These are phyloP conservation scores for Drosophila flavopinicola DNA, from an alignment of 2,888 invertebrate species.

Conservation along the genomic window DNA sequence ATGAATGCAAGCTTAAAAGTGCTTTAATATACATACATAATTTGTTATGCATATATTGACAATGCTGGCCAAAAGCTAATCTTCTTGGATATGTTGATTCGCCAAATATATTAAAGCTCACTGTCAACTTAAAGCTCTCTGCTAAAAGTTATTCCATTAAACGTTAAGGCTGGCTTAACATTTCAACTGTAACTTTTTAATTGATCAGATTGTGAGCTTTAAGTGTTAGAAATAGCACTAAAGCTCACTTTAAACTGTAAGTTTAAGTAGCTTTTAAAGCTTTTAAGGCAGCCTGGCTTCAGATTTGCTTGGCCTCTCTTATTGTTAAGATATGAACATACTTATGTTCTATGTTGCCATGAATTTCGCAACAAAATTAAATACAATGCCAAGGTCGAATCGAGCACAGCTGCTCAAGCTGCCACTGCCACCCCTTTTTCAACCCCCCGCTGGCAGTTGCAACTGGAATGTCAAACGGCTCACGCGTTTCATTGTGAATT, in stretches of 20 bases:
- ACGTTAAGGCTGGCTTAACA: too few relatives aligned
- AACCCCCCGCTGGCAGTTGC: constrained; percentile 14
- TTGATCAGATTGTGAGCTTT: background rate
- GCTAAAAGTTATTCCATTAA: too few relatives aligned
- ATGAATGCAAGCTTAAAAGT: too few relatives aligned
- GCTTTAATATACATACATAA: too few relatives aligned
- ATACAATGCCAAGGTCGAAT: constrained; percentile 76
- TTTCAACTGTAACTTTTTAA: too few relatives aligned
- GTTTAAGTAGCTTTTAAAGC: background rate
- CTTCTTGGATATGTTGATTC: too few relatives aligned
- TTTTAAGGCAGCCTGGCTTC: background rate
- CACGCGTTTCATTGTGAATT: constrained; percentile 56
- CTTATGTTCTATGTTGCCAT: constrained; percentile 45
- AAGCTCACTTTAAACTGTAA: too few relatives aligned
- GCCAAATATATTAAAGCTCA: too few relatives aligned
- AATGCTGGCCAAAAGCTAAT: too few relatives aligned
- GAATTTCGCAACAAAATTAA: constrained; percentile 67
- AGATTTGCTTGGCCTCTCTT: constrained; percentile 11
- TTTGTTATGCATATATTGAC: too few relatives aligned
- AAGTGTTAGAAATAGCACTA: background rate
- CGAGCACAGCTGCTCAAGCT: constrained; percentile 53
- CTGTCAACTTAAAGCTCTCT: background rate
- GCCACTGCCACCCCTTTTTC: background rate
- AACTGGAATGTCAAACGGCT: constrained; percentile 73
- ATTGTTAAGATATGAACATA: constrained; percentile 46